These are phyloP conservation scores for Polypterus senegalus DNA, from an alignment of 2,113 vertebrate genomes.

Conservation along the genomic window DNA sequence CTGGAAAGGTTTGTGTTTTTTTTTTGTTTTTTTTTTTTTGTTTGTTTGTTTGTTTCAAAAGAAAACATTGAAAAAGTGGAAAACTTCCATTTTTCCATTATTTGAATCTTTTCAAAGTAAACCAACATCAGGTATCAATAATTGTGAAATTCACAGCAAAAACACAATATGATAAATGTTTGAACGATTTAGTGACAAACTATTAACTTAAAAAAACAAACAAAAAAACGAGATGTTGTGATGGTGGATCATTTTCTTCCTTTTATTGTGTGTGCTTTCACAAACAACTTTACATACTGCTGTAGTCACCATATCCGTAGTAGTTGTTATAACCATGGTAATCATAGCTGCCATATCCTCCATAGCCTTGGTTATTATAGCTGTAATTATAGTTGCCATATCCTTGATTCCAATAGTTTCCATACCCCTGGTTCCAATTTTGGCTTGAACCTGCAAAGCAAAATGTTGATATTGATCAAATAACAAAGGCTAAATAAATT, in stretches of 20 bases:
- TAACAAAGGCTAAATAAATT: no score
- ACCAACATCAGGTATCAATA: no score
- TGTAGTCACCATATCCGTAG: conserved; percentile 95
- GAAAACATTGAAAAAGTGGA: no score
- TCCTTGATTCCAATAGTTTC: conserved; percentile 94
- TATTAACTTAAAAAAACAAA: conserved; percentile 10
- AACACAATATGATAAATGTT: conserved; percentile 10
- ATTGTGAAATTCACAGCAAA: no score
- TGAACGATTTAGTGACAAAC: conserved; percentile 28
- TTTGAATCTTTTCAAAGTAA: no score
- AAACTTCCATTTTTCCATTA: no score
- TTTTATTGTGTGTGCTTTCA: conserved; percentile 27
- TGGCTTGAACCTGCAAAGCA: conserved; percentile 73
- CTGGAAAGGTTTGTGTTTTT: no score
- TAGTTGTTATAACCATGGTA: conserved; percentile 98
- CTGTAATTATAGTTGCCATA: conserved; percentile 88
- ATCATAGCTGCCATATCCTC: conserved; percentile 91
- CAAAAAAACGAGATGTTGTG: conserved; percentile 25
- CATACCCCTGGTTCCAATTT: conserved; percentile 95
- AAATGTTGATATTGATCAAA: background rate
- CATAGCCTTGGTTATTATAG: conserved; percentile 93
- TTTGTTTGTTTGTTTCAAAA: no score
- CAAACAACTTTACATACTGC: conserved; percentile 66
- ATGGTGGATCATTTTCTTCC: conserved; percentile 29
- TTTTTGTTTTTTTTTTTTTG: no score